Conservation (phyloP, 2,797 vertebrate genomes). For the Sebastes steindachneri region DNA sequence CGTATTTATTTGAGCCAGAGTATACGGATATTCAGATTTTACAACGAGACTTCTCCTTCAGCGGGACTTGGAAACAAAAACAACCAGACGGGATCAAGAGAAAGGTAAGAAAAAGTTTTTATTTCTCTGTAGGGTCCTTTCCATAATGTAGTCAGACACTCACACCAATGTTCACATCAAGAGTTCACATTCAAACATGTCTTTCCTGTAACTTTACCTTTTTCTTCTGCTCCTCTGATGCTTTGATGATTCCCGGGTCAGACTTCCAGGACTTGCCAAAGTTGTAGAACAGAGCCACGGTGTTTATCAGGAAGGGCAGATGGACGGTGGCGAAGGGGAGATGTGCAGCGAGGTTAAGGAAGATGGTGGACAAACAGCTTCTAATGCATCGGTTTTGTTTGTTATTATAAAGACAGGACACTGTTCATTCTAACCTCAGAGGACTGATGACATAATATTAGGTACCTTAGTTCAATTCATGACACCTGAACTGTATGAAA, state of each 20-base stretch:
- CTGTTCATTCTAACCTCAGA: background rate
- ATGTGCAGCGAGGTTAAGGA: slow-evolving; percentile 91
- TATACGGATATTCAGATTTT: too few species aligned
- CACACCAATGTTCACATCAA: too few species aligned
- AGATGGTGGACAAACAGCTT: slow-evolving; percentile 10
- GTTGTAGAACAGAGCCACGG: slow-evolving; percentile 96
- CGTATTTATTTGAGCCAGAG: too few species aligned
- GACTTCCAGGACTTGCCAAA: slow-evolving; percentile 99
- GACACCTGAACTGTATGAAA: too few species aligned
- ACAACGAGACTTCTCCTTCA: too few species aligned
- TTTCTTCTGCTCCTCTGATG: slow-evolving; percentile 99
- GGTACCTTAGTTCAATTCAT: too few species aligned
- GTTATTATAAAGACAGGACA: background rate
- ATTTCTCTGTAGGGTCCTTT: too few species aligned
- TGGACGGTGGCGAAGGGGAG: slow-evolving; percentile 95
- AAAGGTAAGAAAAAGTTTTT: too few species aligned
- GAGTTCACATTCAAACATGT: too few species aligned
- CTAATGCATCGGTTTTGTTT: background rate
- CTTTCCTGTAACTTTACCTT: slow-evolving; percentile 84
- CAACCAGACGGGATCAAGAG: too few species aligned
- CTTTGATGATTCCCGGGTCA: slow-evolving; percentile 98
- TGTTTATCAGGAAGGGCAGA: slow-evolving; percentile 96
- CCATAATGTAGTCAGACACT: too few species aligned
- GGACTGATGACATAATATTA: background rate
- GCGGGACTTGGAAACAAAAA: too few species aligned